Conservation (phyloP, 2,113 vertebrate genomes). For the Rhabdomys dilectus region DNA sequence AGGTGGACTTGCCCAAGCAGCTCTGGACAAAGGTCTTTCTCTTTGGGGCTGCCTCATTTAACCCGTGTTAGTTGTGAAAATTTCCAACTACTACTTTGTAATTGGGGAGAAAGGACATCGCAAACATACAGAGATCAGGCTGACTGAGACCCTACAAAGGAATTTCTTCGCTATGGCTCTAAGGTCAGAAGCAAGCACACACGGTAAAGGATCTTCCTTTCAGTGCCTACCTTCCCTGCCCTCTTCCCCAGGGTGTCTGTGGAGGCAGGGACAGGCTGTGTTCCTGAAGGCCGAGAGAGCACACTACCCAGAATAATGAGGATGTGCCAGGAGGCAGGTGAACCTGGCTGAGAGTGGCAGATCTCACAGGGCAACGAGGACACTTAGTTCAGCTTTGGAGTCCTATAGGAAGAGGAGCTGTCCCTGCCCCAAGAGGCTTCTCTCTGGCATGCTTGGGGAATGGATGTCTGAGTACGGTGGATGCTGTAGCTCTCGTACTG, state of each 20-base stretch:
- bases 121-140: background rate
- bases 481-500: background rate
- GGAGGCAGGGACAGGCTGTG: background rate
- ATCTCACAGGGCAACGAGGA: background rate
- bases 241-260: background rate
- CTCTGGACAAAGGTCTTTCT: slow-evolving; percentile 69
- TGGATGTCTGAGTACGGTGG: background rate
- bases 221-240: background rate
- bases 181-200: background rate
- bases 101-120: background rate
- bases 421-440: background rate
- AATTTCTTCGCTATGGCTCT: background rate
- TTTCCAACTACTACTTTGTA: slow-evolving; percentile 33
- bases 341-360: slow-evolving; percentile 22
- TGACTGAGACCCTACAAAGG: background rate
- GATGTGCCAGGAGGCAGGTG: background rate
- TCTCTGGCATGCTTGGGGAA: background rate
- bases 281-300: background rate
- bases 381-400: background rate
- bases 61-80: background rate
- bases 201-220: background rate
- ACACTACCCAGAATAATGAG: slow-evolving; percentile 64
- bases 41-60: background rate
- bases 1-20: slow-evolving; percentile 63
- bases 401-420: background rate